A percentile compares a stretch with the other conserved stretches of the same genome.
Conservation (phyloP, 1,140 invertebrate genomes). For the Zaprionus nigranus region DNA sequence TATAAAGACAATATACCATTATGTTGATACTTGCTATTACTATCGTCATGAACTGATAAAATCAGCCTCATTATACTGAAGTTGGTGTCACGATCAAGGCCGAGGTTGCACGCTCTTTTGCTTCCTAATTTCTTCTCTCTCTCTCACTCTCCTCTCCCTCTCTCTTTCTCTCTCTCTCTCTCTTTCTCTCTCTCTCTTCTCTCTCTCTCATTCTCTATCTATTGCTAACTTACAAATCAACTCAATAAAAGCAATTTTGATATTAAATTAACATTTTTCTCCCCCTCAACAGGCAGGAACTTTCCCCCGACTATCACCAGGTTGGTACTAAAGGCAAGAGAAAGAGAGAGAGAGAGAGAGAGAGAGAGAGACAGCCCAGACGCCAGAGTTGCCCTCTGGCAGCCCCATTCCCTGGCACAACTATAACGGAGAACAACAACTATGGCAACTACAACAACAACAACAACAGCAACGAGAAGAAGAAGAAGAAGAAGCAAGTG, state of each 20-base stretch:
- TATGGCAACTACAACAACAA: constrained; percentile 13
- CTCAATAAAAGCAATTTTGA: constrained; percentile 80
- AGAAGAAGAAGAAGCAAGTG: background rate
- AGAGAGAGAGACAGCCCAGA: background rate
- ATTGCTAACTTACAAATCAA: constrained; percentile 55
- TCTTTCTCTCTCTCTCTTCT: background rate
- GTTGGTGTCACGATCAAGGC: background rate
- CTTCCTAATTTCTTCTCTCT: too few relatives aligned
- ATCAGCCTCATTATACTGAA: too few relatives aligned
- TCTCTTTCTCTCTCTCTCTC: too few relatives aligned
- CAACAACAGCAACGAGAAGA: background rate
- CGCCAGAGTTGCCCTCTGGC: background rate
- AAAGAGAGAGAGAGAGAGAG: background rate
- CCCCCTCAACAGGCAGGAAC: constrained; percentile 25
- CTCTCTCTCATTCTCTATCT: background rate
- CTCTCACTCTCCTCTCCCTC: too few relatives aligned
- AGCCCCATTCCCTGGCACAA: background rate
- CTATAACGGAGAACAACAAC: constrained; percentile 1
- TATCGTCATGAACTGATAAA: too few relatives aligned
- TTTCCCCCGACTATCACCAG: constrained; percentile 35
- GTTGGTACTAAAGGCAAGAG: background rate
- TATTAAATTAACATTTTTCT: constrained; percentile 76
- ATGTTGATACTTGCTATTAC: too few relatives aligned
- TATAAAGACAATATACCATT: too few relatives aligned
- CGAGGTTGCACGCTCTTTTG: background rate